These are phyloP conservation scores for Sandelia bainsii DNA, from an alignment of 2,797 vertebrate genomes.

Conservation along the genomic window DNA sequence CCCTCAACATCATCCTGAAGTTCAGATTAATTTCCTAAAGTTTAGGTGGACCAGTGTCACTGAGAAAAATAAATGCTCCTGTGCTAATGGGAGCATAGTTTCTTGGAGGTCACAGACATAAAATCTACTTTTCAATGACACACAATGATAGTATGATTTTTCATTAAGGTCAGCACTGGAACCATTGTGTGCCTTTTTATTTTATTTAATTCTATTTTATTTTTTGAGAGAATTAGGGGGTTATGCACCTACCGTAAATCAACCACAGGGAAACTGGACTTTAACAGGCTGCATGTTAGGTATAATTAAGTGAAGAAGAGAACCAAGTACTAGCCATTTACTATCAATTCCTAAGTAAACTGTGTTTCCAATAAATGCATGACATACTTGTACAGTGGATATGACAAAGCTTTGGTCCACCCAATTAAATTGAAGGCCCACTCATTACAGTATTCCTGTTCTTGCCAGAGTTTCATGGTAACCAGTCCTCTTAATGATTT, in stretches of 20 bases:
- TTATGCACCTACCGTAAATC: neutral
- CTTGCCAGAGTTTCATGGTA: constrained; percentile 34
- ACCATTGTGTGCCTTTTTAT: neutral
- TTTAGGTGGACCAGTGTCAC: neutral
- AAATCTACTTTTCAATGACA: neutral
- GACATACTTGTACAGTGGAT: constrained; percentile 34
- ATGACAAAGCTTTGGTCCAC: constrained; percentile 47
- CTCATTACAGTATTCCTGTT: constrained; percentile 57
- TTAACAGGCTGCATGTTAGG: constrained; percentile 27
- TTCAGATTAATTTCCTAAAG: constrained; percentile 23
- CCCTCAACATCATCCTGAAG: constrained; percentile 12
- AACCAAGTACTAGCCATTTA: constrained; percentile 26
- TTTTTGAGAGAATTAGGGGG: neutral
- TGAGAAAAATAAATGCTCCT: neutral
- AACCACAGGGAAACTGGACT: constrained; percentile 11
- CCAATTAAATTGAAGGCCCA: constrained; percentile 63
- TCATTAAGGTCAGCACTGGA: neutral
- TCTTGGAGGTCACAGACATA: neutral
- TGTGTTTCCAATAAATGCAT: constrained; percentile 30
- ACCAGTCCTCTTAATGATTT: constrained; percentile 58
- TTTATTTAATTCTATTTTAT: neutral
- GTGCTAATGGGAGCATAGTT: neutral
- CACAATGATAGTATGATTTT: neutral
- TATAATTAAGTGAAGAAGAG: constrained; percentile 54
- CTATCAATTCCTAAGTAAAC: constrained; percentile 29